These are phyloP conservation scores for Ectemnius continuus DNA, from an alignment of 2,888 invertebrate species.

Conservation along the genomic window DNA sequence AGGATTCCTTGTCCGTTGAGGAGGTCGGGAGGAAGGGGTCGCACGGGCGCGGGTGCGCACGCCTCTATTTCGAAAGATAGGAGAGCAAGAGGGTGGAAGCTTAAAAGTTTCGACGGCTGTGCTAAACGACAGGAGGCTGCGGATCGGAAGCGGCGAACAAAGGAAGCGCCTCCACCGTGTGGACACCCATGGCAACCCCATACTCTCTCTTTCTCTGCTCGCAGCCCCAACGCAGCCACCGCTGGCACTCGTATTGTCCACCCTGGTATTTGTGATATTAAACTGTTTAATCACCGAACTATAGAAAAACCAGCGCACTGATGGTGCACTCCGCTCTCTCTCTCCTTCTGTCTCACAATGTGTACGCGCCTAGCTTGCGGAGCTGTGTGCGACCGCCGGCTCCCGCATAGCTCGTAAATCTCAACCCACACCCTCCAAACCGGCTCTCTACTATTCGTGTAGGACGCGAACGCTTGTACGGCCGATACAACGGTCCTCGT, in stretches of 20 bases:
- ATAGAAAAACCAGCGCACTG: slow-evolving; percentile 63
- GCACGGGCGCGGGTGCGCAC: slow-evolving; percentile 1
- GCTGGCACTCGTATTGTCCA: slow-evolving; percentile 49
- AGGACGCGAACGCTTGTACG: slow-evolving; percentile 62
- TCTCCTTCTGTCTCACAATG: neutral
- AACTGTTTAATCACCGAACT: slow-evolving; percentile 71
- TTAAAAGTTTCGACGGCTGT: neutral
- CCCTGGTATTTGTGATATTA: slow-evolving; percentile 68
- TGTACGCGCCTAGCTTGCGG: neutral
- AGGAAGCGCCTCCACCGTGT: slow-evolving; percentile 17
- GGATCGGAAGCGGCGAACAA: slow-evolving; percentile 13
- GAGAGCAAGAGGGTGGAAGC: neutral
- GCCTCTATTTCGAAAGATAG: neutral
- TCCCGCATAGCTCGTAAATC: slow-evolving; percentile 71
- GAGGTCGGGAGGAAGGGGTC: too few relatives aligned
- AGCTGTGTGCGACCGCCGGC: slow-evolving; percentile 36
- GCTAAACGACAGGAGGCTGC: slow-evolving; percentile 6
- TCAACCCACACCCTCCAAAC: slow-evolving; percentile 49
- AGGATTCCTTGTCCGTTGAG: neutral
- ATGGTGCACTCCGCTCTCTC: slow-evolving; percentile 27
- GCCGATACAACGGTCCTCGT: slow-evolving; percentile 10
- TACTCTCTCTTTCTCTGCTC: too few relatives aligned
- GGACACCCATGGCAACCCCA: too few relatives aligned
- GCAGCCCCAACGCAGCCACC: neutral
- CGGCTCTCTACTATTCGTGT: slow-evolving; percentile 30